Evolutionary conservation across 92 coral and sea anemone genomes (phyloP), one percentile per base, ranked within the genome.

Genomic region (Heliopora coerulea): DNA sequence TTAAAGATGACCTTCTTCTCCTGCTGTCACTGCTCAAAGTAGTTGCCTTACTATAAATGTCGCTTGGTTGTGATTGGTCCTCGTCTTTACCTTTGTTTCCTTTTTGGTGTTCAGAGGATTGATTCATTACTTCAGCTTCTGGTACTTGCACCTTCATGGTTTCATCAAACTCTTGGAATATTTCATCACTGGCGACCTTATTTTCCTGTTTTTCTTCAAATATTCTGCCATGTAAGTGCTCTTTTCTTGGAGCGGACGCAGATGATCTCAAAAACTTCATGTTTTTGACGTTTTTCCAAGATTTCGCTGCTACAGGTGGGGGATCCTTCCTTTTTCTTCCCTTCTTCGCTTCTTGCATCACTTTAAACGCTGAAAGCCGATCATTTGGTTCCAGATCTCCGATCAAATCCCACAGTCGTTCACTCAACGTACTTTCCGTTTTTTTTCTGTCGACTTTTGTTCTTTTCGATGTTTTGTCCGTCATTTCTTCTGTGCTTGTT

Each of bases 141-240:
- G 59, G 59, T 25, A 21, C 19, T 19, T 65, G 72, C 17, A 5
- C 17, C 26, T 50, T 50, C 7, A 7, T 17, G 17, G 17, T 17
- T 17, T 50, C 61, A 28, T 56, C 30, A 17, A 50, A 50, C 29
- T 56, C 30, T 23, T 14, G 30, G 12, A 31, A 23, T 28, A 3
- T 56, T 14, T 23, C 3, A 3, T 3, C 30, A 56, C 3, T 56
- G 61, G 3, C 11, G 31, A 28, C 15, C 18, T 63, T 14, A 15
- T 18, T 67, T 24, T 26, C 26, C 1, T 49, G 70, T 37, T 49
- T 35, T 13, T 35, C 54, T 11, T 63, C 54, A 26, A 49, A 37
- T 17, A 63, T 37, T 49, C 59, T 41, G 40, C 41, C 74, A 67
- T 67, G 58, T 67, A 59, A 46, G 26, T 67, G 74, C 40, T 67